Conservation (phyloP, 2,888 invertebrate genomes). For the Shargacucullia verbasci region DNA sequence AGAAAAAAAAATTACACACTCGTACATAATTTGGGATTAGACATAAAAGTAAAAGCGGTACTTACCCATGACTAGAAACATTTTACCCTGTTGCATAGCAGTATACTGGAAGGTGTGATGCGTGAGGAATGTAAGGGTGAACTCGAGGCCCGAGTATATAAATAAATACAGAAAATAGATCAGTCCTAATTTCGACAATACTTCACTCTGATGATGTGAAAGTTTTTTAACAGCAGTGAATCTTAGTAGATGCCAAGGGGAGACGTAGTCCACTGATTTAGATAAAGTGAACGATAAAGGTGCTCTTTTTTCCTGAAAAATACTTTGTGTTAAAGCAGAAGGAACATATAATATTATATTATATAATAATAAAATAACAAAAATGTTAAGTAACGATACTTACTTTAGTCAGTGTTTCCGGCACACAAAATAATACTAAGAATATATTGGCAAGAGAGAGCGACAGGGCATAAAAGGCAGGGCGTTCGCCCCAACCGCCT, state of each 20-base stretch:
- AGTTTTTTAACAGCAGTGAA: slow-evolving; percentile 92
- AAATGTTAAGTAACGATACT: slow-evolving; percentile 22
- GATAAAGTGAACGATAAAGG: slow-evolving; percentile 91
- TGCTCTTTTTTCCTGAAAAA: slow-evolving; percentile 91
- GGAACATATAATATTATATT: neutral
- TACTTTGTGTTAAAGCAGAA: slow-evolving; percentile 35
- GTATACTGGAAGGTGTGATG: slow-evolving; percentile 97
- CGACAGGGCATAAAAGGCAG: slow-evolving; percentile 93
- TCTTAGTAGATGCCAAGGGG: slow-evolving; percentile 83
- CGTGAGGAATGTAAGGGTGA: slow-evolving; percentile 98
- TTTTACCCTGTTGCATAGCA: slow-evolving; percentile 99
- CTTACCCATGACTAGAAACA: slow-evolving; percentile 97
- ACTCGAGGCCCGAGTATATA: slow-evolving; percentile 98
- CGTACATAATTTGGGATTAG: too few species aligned
- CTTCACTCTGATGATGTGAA: slow-evolving; percentile 89
- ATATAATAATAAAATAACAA: neutral
- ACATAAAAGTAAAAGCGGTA: slow-evolving; percentile 27
- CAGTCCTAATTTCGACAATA: slow-evolving; percentile 91
- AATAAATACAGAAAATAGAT: slow-evolving; percentile 97
- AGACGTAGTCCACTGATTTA: slow-evolving; percentile 89
- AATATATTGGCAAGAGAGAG: slow-evolving; percentile 94
- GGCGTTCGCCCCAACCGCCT: slow-evolving; percentile 93
- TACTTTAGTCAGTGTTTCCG: slow-evolving; percentile 95
- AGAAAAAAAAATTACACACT: too few species aligned
- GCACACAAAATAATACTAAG: slow-evolving; percentile 92